Conservation (phyloP, 2,888 invertebrate genomes). For the Apoderus coryli region DNA sequence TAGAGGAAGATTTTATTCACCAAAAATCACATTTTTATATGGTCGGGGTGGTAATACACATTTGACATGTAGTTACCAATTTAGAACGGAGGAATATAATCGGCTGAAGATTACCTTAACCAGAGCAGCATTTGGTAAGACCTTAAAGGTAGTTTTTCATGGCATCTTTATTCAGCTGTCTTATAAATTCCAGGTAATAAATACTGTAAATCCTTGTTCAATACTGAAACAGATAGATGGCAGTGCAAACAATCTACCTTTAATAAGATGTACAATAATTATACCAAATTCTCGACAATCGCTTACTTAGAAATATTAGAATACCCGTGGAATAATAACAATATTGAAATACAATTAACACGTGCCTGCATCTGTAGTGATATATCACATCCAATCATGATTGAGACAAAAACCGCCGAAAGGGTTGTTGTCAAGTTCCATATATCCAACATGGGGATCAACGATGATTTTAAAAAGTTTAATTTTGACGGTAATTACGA, state of each 20-base stretch:
- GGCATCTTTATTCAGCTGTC: too few relatives aligned
- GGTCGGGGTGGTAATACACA: conserved; percentile 68
- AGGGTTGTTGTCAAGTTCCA: conserved; percentile 60
- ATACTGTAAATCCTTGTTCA: conserved; percentile 49
- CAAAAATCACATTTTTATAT: conserved; percentile 67
- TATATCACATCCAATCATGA: conserved; percentile 42
- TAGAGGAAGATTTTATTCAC: conserved; percentile 48
- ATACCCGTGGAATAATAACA: conserved; percentile 56
- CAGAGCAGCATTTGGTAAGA: conserved; percentile 54
- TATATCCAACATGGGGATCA: conserved; percentile 64
- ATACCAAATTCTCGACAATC: too few relatives aligned
- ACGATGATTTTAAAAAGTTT: conserved; percentile 66
- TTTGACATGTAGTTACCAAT: conserved; percentile 59
- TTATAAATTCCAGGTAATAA: too few relatives aligned
- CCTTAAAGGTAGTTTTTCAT: too few relatives aligned
- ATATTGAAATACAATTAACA: conserved; percentile 44
- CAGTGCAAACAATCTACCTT: too few relatives aligned
- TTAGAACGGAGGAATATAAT: conserved; percentile 55
- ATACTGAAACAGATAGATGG: conserved; percentile 53
- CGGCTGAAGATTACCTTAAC: conserved; percentile 53
- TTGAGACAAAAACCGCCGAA: conserved; percentile 53
- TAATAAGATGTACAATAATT: too few relatives aligned
- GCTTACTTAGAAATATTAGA: conserved; percentile 40
- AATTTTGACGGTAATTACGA: conserved; percentile 63
- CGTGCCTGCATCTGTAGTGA: conserved; percentile 63